Conservation (phyloP, 2,888 invertebrate species). For the Andrena haemorrhoa region DNA sequence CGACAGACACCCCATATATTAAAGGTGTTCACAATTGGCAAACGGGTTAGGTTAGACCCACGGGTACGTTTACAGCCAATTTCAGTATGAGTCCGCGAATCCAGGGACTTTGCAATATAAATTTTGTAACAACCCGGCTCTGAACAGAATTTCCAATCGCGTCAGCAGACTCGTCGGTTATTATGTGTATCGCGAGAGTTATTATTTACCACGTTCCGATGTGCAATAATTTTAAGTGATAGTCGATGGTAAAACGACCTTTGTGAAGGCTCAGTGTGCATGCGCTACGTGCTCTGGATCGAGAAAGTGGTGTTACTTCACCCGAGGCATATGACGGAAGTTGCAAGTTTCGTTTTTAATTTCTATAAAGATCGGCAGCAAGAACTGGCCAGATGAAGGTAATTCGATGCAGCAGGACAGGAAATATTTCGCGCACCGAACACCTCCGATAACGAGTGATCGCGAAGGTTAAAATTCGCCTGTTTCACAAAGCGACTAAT, state of each 20-base stretch:
- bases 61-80: slow-evolving; percentile 42
- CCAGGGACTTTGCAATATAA: slow-evolving; percentile 32
- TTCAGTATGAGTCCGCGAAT: slow-evolving; percentile 50
- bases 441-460: slow-evolving; percentile 18
- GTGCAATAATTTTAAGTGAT: slow-evolving; percentile 47
- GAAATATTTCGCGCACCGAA: slow-evolving; percentile 6
- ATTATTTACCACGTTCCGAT: background rate
- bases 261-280: slow-evolving; percentile 55
- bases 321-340: slow-evolving; percentile 72
- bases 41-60: slow-evolving; percentile 47
- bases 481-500: slow-evolving; percentile 56
- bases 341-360: slow-evolving; percentile 50
- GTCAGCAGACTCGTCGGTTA: background rate
- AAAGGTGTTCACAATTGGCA: slow-evolving; percentile 31
- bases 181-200: slow-evolving; percentile 11
- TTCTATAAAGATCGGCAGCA: slow-evolving; percentile 52
- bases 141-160: background rate
- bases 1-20: background rate
- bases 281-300: slow-evolving; percentile 60
- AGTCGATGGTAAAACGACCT: slow-evolving; percentile 52
- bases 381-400: slow-evolving; percentile 74
- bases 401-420: slow-evolving; percentile 37
- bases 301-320: slow-evolving; percentile 53
- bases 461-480: slow-evolving; percentile 58
- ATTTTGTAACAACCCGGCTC: slow-evolving; percentile 20